phyloP scores from a whole-genome alignment of 2,797 vertebrate genomes.

The Presbytis comata region DNA sequence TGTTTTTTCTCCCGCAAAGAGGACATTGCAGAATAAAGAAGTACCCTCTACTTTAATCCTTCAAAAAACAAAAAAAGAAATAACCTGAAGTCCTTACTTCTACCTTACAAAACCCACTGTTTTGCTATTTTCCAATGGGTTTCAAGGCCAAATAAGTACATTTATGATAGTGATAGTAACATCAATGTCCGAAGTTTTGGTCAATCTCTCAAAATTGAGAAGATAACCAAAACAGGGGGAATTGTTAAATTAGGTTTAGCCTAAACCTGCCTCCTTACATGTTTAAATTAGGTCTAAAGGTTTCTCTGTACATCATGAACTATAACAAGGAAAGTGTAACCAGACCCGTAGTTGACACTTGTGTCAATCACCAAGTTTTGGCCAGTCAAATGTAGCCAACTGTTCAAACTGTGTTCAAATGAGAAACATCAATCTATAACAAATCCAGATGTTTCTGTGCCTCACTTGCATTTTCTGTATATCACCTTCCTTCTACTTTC shows the following conservation, averaged over 20 bases:
- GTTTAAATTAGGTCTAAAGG: background rate
- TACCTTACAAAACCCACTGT: background rate
- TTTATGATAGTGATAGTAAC: background rate
- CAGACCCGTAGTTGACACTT: background rate
- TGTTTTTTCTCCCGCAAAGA: background rate
- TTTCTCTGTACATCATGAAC: background rate
- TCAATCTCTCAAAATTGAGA: background rate
- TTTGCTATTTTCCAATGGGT: background rate
- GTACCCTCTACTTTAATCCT: background rate
- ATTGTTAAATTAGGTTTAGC: background rate
- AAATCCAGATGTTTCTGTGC: background rate
- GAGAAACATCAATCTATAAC: background rate
- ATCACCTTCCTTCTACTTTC: background rate
- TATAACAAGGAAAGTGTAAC: background rate
- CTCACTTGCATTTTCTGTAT: background rate
- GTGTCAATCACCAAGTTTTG: background rate
- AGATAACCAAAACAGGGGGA: background rate
- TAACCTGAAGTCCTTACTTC: background rate
- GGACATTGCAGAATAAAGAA: background rate
- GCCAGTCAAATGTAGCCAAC: background rate
- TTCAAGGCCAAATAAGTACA: background rate
- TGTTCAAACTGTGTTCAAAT: background rate
- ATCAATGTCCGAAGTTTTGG: background rate
- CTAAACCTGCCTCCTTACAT: background rate
- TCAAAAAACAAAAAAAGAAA: background rate